Evolutionary conservation across 2,113 vertebrate species (phyloP), one percentile per base, ranked within the genome.

Genomic region (Bostrychus sinensis): DNA sequence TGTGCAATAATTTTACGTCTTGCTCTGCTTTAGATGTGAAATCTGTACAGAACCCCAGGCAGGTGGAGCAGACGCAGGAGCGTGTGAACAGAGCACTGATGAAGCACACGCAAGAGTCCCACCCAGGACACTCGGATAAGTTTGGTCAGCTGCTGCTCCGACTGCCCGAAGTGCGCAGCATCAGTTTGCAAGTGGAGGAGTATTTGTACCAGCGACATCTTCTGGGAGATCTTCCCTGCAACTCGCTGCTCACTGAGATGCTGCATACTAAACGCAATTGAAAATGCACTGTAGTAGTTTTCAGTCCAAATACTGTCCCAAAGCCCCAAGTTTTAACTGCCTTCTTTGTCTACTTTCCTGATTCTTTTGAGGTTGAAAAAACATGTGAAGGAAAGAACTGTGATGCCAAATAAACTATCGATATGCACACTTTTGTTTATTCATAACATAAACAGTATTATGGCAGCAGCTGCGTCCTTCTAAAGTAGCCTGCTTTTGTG

Each of bases 161-260:
- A 26, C 89, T 94, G 41, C 92, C 93, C 0, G 92, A 94, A 75
- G 88, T 94, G 11, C 92, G 91, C 56, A 92, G 91, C 90, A 93
- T 94, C 12, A 92, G 93, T 57, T 78, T 93, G 62, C 93, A 92
- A 71, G 89, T 92, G 19, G 92, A 94, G 78, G 92, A 93, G 64
- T 93, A 94, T 74, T 85, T 94, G 78, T 93, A 93, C 74, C 90
- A 91, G 82, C 91, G 92, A 64, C 93, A 94, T 69, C 89, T 94
- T 63, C 84, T 91, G 66, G 92, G 93, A 2, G 93, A 94, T 62
- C 85, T 94, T 54, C 93, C 93, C 22, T 94, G 93, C 77, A 94
- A 94, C 86, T 93, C 92, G 8, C 77, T 94, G 7, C 89, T 94
- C 38, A 90, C 91, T 0, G 93, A 94, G 77, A 93, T 94, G 93